Evolutionary conservation across 2,888 invertebrate genomes (phyloP), one percentile per base, ranked within the genome.

Genomic region (Himalopsyche tibetana): DNA sequence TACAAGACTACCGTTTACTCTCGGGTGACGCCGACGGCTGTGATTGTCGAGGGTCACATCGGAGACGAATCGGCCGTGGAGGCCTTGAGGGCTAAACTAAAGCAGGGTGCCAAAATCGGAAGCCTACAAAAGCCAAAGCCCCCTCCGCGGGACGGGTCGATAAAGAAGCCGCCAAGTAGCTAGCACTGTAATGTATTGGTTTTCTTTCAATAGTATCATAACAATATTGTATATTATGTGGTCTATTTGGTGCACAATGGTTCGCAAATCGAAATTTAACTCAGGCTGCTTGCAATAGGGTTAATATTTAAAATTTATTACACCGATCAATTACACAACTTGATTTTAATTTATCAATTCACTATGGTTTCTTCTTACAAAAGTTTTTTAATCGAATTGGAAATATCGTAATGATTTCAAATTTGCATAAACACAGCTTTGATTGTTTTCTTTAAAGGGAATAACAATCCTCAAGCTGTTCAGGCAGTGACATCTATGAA

Each of bases 1-100:
- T 88, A 88, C 86, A 88, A 88, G 83, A 88, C 88, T 15, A 88
- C 88, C 11, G 69, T 69, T 19, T 84, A 84, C 55, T 83, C 84
- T 42, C 28, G 17, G 6, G 63, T 51, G 42, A 55, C 45, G 9
- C 85, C 86, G 51, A 83, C 83, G 38, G 80, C 84, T 38, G 82
- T 86, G 45, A 69, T 45, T 12, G 74, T 74, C 15, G 84, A 85
- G 4, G 45, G 42, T 19, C 82, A 55, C 42, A 84, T 84, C 82
- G 28, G 19, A n/a, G 51, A 51, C 36, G 45, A 83, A 15, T 17
- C 56, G 0, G 36, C 9, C 5, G 79, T 45, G 55, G 84, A 85
- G 80, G 82, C 83, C 82, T 55, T 83, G 74, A 56, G 28, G 56
- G 80, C 51, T 19, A n/a, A 36, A 45, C 8, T 45, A 80, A 28